Evolutionary conservation across 2,113 vertebrate genomes (phyloP).

Genomic region (Rafetus swinhoei): DNA sequence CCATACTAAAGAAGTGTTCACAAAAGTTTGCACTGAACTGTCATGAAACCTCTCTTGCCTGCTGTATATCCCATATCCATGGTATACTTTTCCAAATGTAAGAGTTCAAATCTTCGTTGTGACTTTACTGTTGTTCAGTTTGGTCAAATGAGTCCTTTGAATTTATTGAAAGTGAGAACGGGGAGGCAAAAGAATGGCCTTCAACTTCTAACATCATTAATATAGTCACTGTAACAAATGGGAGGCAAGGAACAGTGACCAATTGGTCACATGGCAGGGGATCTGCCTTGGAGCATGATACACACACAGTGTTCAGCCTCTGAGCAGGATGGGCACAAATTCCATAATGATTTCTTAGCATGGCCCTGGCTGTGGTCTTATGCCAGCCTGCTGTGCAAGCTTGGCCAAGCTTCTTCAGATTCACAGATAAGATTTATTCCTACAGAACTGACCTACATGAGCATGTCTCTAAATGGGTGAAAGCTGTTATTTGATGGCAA

Average conservation of each 20-base stretch:
- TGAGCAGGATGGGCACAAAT: conserved; percentile 81
- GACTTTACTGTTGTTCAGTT: conserved; percentile 65
- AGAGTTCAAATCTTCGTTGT: neutral
- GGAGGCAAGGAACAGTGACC: conserved; percentile 81
- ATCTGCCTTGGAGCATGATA: conserved; percentile 86
- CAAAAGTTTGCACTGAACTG: neutral
- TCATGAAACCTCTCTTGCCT: neutral
- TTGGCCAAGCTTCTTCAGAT: conserved; percentile 85
- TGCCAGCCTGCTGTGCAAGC: conserved; percentile 87
- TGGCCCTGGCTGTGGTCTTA: conserved; percentile 81
- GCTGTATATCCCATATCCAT: neutral
- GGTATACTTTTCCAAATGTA: neutral
- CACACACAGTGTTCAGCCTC: conserved; percentile 85
- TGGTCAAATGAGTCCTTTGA: conserved; percentile 61
- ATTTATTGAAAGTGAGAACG: conserved; percentile 48
- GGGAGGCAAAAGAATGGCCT: conserved; percentile 70
- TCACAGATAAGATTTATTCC: conserved; percentile 94
- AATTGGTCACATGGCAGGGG: conserved; percentile 90
- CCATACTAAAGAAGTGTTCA: neutral
- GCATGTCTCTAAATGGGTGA: conserved; percentile 93
- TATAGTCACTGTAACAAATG: conserved; percentile 86
- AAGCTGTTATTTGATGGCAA: conserved; percentile 90
- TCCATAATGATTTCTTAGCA: conserved; percentile 79
- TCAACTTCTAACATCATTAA: conserved; percentile 75
- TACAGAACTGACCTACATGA: conserved; percentile 96